Evolutionary conservation across 2,113 vertebrate genomes (phyloP).

Genomic region (Percina caprodes): DNA sequence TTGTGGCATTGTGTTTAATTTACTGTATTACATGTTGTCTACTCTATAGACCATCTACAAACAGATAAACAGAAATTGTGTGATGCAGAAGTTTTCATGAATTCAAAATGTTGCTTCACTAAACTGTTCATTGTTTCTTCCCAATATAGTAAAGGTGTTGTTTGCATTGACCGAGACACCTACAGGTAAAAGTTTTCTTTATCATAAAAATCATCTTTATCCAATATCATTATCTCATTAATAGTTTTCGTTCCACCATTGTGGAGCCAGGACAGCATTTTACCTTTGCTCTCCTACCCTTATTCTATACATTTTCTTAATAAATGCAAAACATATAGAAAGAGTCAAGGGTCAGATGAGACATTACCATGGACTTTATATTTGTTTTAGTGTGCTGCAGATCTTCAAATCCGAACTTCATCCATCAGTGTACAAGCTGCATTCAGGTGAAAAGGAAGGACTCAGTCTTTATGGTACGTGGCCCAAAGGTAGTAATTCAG

Average conservation of each 20-base stretch:
- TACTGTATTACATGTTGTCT: not conserved
- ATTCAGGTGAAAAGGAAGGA: slow-evolving; percentile 94
- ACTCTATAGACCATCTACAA: not conserved
- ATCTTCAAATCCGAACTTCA: slow-evolving; percentile 98
- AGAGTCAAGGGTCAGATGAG: not conserved
- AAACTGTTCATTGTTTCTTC: slow-evolving; percentile 27
- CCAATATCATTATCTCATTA: not conserved
- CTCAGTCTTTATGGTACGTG: slow-evolving; percentile 92
- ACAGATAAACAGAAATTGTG: slow-evolving; percentile 6
- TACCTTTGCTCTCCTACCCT: not conserved
- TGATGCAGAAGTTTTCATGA: slow-evolving; percentile 21
- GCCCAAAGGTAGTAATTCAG: not conserved
- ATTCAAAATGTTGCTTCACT: slow-evolving; percentile 31
- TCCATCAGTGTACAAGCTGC: slow-evolving; percentile 95
- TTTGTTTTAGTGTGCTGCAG: slow-evolving; percentile 89
- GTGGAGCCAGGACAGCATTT: not conserved
- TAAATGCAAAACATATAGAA: not conserved
- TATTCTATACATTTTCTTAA: not conserved
- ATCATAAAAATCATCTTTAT: not conserved
- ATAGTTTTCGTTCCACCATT: not conserved
- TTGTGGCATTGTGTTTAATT: slow-evolving; percentile 15
- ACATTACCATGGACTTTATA: slow-evolving; percentile 9
- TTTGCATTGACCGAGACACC: slow-evolving; percentile 88
- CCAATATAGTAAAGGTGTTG: slow-evolving; percentile 83
- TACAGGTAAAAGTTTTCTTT: slow-evolving; percentile 83